Conservation (phyloP, 2,113 vertebrate genomes). For the Chelonoidis abingdonii region DNA sequence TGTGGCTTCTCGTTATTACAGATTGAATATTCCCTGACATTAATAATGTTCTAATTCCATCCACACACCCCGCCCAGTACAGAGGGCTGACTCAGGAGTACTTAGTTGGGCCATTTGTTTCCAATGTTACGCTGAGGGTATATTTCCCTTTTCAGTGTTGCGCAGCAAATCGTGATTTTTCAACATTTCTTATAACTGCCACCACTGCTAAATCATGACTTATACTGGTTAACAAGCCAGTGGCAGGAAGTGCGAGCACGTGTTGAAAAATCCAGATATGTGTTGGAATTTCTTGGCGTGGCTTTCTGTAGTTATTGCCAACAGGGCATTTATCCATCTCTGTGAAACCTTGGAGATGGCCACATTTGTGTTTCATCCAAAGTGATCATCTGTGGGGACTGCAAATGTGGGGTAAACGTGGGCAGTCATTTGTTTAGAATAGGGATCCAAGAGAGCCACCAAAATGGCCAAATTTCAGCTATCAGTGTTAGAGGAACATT, state of each 20-base stretch:
- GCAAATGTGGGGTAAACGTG: background rate
- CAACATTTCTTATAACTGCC: background rate
- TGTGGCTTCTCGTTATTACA: background rate
- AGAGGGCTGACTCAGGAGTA: background rate
- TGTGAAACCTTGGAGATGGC: background rate
- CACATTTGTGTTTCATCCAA: background rate
- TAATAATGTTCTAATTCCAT: background rate
- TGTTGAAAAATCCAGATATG: background rate
- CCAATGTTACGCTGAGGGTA: background rate
- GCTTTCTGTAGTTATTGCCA: background rate
- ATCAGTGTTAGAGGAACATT: background rate
- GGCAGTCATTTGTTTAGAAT: background rate
- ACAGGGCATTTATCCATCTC: background rate
- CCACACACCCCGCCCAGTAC: background rate
- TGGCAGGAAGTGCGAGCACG: background rate
- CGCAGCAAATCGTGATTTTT: background rate
- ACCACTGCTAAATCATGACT: background rate
- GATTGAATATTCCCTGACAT: background rate
- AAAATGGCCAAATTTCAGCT: background rate
- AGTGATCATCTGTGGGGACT: background rate
- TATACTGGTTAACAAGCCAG: background rate
- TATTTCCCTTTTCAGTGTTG: accelerated
- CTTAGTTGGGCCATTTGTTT: background rate
- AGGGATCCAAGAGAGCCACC: background rate
- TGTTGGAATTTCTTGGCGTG: background rate